Percentiles rank a stretch among this genome's conserved stretches.
Evolutionary conservation across 2,113 vertebrate genomes (phyloP).

Genomic region (Macrotis lagotis): DNA sequence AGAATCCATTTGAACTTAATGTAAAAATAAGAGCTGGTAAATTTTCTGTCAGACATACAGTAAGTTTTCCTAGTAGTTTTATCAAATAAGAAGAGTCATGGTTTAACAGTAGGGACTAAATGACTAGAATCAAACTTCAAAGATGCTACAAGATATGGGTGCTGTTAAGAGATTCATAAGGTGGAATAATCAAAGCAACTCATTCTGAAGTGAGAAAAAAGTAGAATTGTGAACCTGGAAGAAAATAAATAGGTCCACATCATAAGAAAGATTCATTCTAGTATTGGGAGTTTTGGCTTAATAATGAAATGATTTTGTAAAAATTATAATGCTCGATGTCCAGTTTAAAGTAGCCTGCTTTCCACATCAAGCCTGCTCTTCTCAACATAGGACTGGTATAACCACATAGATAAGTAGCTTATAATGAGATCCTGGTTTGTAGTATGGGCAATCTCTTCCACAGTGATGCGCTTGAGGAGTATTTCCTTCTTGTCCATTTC

Average conservation of each 20-base stretch:
- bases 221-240: background rate
- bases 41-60: too few relatives aligned
- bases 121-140: background rate
- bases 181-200: background rate
- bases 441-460: conserved; percentile 89
- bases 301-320: rapidly evolving
- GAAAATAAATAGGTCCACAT: background rate
- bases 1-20: background rate
- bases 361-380: conserved; percentile 87
- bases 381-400: conserved; percentile 93
- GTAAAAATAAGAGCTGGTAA: background rate
- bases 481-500: conserved; percentile 90
- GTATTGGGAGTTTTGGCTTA: rapidly evolving
- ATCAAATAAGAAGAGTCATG: background rate
- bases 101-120: background rate
- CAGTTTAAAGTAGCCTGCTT: too few relatives aligned
- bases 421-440: conserved; percentile 85
- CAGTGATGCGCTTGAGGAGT: conserved; percentile 86
- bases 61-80: background rate
- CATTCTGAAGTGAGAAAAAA: background rate
- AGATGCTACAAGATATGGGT: background rate
- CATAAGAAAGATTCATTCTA: background rate
- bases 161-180: background rate
- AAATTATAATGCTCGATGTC: conserved; percentile 88
- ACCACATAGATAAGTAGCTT: conserved; percentile 93